Evolutionary conservation across 2,113 vertebrate genomes (phyloP).

Genomic region (Piaya cayana): DNA sequence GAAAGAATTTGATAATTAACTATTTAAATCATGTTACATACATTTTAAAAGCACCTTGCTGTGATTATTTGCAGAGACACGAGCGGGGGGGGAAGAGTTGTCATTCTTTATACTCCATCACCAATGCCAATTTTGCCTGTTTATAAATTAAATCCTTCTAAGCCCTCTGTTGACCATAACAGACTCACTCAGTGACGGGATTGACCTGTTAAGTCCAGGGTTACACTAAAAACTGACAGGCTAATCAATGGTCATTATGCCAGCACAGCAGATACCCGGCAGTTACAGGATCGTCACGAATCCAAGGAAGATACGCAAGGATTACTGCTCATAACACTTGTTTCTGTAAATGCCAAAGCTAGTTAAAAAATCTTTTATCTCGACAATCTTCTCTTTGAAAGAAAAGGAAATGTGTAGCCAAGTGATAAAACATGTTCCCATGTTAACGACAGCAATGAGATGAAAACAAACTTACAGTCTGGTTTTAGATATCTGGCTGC

Average conservation of each 20-base stretch:
- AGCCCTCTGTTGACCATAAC: neutral
- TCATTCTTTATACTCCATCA: neutral
- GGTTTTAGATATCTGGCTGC: neutral
- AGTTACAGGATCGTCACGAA: neutral
- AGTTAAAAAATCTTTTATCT: conserved; percentile 32
- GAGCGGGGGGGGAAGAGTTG: neutral
- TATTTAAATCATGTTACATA: neutral
- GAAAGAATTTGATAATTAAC: neutral
- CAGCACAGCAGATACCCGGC: neutral
- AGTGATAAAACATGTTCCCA: conserved; percentile 39
- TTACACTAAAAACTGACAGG: neutral
- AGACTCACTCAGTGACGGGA: neutral
- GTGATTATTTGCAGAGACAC: neutral
- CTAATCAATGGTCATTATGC: neutral
- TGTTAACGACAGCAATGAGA: neutral
- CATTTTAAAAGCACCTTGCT: neutral
- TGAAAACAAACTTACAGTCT: conserved; percentile 4
- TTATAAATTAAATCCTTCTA: neutral
- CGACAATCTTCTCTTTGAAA: conserved; percentile 11
- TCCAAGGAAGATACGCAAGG: neutral
- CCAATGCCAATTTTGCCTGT: neutral
- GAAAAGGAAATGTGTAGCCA: conserved; percentile 44
- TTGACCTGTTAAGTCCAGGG: neutral
- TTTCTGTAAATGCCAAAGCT: neutral
- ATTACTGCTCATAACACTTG: neutral